A percentile compares a stretch with the other conserved stretches of the same genome.
These are phyloP conservation scores for Spilosoma lubricipeda DNA, from an alignment of 2,888 invertebrate species.

Conservation along the genomic window DNA sequence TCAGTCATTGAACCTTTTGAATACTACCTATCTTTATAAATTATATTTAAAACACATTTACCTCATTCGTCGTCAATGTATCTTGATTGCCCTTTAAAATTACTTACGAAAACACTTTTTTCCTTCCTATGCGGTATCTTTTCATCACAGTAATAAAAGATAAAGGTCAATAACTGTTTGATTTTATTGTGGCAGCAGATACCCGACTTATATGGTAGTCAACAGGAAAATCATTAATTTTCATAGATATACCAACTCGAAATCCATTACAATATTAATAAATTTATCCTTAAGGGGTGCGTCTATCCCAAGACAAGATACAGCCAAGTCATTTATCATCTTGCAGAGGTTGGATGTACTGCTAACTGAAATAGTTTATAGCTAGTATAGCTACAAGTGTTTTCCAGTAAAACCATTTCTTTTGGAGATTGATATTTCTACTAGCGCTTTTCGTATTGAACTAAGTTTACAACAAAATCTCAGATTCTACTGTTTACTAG, in stretches of 20 bases:
- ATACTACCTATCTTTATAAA: no score
- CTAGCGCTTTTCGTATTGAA: background rate
- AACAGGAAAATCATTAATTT: slow-evolving; percentile 40
- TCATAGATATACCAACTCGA: slow-evolving; percentile 37
- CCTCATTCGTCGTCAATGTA: no score
- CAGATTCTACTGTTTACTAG: no score
- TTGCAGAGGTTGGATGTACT: background rate
- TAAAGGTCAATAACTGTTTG: background rate
- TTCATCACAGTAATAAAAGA: background rate
- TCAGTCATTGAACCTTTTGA: no score
- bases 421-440: slow-evolving; percentile 1
- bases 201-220: slow-evolving; percentile 1
- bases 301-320: slow-evolving; percentile 30
- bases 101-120: background rate
- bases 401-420: background rate
- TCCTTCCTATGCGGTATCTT: background rate
- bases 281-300: slow-evolving; percentile 30
- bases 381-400: background rate
- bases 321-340: slow-evolving; percentile 23
- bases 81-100: background rate
- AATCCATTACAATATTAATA: slow-evolving; percentile 50
- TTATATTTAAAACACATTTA: no score
- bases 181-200: background rate
- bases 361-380: background rate
- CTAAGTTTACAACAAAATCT: no score